Evolutionary conservation across 2,797 vertebrate species (phyloP), one percentile per base, ranked within the genome.

Genomic region (Dipus sagitta): DNA sequence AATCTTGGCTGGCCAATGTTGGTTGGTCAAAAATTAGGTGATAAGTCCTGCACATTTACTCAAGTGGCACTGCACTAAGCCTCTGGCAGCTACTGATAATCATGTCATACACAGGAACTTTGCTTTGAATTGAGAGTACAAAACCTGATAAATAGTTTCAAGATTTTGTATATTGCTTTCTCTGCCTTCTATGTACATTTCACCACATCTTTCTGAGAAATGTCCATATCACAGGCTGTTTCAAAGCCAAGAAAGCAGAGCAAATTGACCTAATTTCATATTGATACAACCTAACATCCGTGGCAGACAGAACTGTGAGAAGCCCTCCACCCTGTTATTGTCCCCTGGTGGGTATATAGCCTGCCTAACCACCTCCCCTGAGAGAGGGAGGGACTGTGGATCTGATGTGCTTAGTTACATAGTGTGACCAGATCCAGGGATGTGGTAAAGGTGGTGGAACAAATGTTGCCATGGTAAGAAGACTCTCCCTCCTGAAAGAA

Each of bases 321-420:
- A 13, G 13, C 0, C 7, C 5, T 1, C 26, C 6, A 5, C 13
- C 18, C 60, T 30, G 24, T 3, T 52, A 42, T 12, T 23, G 28
- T 0, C 2, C 11, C 32, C 2, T 21, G n/a, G 21, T 60, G 6
- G 28, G 6, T n/a, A 4, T 26, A 38, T n/a, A 11, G 23, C 30
- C 17, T 24, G 24, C 38, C 20, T 47, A 58, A 86, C 34, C 3
- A 5, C 47, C 17, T 72, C 9, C 18, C 1, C 52, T 24, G 28
- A 67, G 47, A 83, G 54, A 42, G 58, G 32, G 11, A 6, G 5
- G 32, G 17, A 60, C 68, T 23, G 4, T 58, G 21, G 30, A 30
- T 24, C 30, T 38, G 28, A 77, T 30, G 3, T 52, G 62, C 4
- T 64, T 34, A 38, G 14, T 32, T 79, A 18, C 1, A 28, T 52